Percentiles rank a stretch among this genome's conserved stretches.
These are phyloP conservation scores for Lycaon pictus DNA, from an alignment of 2,113 vertebrate genomes.

Conservation along the genomic window DNA sequence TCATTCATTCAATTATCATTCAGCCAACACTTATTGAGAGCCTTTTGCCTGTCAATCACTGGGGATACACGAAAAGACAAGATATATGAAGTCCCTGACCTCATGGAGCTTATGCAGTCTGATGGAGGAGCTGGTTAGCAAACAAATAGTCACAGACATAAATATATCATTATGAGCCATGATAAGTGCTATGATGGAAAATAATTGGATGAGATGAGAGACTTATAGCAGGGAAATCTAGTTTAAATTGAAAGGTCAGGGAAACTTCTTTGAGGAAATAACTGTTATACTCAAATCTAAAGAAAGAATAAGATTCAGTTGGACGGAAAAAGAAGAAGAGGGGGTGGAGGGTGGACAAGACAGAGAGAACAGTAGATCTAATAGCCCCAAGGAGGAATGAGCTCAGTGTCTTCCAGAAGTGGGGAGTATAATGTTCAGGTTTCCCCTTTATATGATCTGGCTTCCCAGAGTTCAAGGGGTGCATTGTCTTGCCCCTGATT, in stretches of 20 bases:
- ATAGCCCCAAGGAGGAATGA: background rate
- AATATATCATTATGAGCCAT: background rate
- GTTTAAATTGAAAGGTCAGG: background rate
- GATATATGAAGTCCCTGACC: background rate
- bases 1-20: background rate
- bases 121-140: background rate
- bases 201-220: background rate
- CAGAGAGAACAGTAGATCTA: background rate
- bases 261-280: background rate
- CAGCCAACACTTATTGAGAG: background rate
- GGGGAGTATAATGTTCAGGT: background rate
- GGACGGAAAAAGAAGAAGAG: background rate
- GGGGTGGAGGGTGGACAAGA: background rate
- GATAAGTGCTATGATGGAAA: background rate
- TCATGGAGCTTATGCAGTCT: background rate
- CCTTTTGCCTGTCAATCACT: background rate
- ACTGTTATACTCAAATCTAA: background rate
- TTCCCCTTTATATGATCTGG: background rate
- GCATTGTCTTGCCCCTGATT: accelerated
- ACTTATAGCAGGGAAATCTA: background rate
- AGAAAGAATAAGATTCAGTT: background rate
- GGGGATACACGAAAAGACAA: background rate
- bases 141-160: background rate
- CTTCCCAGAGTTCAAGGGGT: background rate
- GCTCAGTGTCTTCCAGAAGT: background rate